Percentiles rank a stretch among this genome's conserved stretches.
Conservation (phyloP, 2,113 vertebrate genomes). For the Porphyrio hochstetteri region DNA sequence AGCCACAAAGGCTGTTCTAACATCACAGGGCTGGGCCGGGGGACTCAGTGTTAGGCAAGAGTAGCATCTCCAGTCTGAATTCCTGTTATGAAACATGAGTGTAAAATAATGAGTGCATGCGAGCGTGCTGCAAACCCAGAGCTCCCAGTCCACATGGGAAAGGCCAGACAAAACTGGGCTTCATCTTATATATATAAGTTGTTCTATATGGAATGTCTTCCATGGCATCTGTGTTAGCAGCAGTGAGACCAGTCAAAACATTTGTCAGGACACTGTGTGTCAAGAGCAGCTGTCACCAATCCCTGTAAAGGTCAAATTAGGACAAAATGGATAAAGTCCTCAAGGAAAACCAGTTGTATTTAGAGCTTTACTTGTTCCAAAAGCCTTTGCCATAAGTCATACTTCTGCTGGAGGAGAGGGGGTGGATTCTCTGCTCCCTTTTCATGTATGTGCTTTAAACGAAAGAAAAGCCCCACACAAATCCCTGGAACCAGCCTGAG, state of each 20-base stretch:
- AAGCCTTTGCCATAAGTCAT: not conserved
- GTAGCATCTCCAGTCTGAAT: not conserved
- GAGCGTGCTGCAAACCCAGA: not conserved
- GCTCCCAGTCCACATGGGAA: not conserved
- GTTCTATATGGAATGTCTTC: not conserved
- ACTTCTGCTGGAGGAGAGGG: not conserved
- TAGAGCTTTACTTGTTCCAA: not conserved
- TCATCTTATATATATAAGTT: not conserved
- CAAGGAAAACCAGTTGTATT: not conserved
- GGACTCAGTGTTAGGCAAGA: not conserved
- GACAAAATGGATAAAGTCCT: slow-evolving; percentile 20
- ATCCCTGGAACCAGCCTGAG: slow-evolving; percentile 12
- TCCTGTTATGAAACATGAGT: not conserved
- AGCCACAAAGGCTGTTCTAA: not conserved
- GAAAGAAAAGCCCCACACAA: not conserved
- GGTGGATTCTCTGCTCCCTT: not conserved
- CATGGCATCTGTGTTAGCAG: not conserved
- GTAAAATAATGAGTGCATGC: not conserved
- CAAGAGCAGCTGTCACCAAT: slow-evolving; percentile 56
- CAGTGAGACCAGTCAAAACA: not conserved
- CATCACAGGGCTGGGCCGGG: not conserved
- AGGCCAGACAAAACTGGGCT: not conserved
- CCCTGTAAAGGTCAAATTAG: slow-evolving; percentile 20
- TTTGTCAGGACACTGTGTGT: slow-evolving; percentile 6
- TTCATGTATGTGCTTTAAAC: not conserved